Percentiles rank a stretch among this genome's conserved stretches.
Conservation (phyloP, 2,888 invertebrate species). For the Orchestes rusci region DNA sequence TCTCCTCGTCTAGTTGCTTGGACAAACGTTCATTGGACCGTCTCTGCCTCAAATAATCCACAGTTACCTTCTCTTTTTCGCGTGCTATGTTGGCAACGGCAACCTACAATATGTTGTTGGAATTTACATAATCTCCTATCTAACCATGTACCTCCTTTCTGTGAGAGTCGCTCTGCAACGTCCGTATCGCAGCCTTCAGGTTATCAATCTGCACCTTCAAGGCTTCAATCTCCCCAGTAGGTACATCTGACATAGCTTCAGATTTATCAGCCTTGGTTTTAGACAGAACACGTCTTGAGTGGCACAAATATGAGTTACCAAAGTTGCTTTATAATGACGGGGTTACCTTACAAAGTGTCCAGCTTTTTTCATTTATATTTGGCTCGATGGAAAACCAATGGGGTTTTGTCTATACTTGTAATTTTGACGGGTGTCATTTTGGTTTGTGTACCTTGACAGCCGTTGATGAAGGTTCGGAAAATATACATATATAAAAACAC, state of each 20-base stretch:
- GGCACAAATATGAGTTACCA: too few relatives aligned
- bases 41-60: slow-evolving; percentile 46
- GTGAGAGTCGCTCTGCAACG: slow-evolving; percentile 45
- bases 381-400: too few relatives aligned
- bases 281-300: slow-evolving; percentile 31
- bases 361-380: too few relatives aligned
- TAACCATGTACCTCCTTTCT: slow-evolving; percentile 39
- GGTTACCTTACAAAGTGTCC: too few relatives aligned
- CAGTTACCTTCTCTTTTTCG: slow-evolving; percentile 48
- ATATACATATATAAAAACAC: too few relatives aligned
- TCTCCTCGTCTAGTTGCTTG: slow-evolving; percentile 51
- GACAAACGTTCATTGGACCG: slow-evolving; percentile 46
- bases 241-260: too few relatives aligned
- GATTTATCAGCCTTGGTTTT: too few relatives aligned
- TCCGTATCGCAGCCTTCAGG: slow-evolving; percentile 43
- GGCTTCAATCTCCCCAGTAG: slow-evolving; percentile 37
- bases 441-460: neutral
- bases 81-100: slow-evolving; percentile 45
- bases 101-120: slow-evolving; percentile 20
- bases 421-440: slow-evolving; percentile 16
- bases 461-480: too few relatives aligned
- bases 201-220: slow-evolving; percentile 42
- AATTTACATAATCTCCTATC: neutral
- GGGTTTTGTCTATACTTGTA: slow-evolving; percentile 22
- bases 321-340: neutral